These are phyloP conservation scores for Heliocidaris tuberculata DNA, from an alignment of 35 echinoderm and acorn worm genomes.

Conservation along the genomic window DNA sequence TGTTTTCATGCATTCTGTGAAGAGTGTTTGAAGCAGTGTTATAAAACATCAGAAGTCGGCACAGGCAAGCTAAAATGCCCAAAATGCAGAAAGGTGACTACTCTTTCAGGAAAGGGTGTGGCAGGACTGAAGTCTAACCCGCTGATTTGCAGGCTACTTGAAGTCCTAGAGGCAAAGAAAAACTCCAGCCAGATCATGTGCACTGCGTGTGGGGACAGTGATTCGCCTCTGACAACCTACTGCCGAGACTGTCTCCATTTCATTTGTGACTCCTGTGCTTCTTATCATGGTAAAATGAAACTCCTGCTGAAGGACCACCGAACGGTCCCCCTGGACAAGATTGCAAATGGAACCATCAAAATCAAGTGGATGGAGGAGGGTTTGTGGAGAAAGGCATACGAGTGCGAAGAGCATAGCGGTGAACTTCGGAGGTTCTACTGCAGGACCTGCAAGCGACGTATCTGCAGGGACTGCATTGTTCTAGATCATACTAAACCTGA, in stretches of 20 bases:
- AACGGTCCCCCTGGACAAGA: neutral
- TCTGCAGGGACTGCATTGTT: neutral
- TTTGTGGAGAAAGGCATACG: neutral
- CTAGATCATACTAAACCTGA: neutral
- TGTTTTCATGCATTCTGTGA: neutral
- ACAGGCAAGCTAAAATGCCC: neutral
- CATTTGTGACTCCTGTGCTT: neutral
- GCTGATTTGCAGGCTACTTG: neutral
- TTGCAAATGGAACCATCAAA: neutral
- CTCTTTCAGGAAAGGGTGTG: neutral
- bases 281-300: neutral
- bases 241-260: neutral
- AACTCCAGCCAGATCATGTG: neutral
- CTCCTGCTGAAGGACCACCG: neutral
- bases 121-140: neutral
- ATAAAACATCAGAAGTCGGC: neutral
- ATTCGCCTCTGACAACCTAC: constrained; percentile 5
- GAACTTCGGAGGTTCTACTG: neutral
- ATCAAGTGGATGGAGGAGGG: neutral
- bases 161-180: neutral
- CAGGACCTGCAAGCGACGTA: neutral
- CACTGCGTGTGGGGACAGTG: neutral
- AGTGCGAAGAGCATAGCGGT: neutral
- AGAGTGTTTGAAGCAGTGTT: neutral
- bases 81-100: neutral